A percentile compares a stretch with the other conserved stretches of the same genome.
Conservation (phyloP, 1,140 invertebrate species). For the Spodoptera frugiperda region DNA sequence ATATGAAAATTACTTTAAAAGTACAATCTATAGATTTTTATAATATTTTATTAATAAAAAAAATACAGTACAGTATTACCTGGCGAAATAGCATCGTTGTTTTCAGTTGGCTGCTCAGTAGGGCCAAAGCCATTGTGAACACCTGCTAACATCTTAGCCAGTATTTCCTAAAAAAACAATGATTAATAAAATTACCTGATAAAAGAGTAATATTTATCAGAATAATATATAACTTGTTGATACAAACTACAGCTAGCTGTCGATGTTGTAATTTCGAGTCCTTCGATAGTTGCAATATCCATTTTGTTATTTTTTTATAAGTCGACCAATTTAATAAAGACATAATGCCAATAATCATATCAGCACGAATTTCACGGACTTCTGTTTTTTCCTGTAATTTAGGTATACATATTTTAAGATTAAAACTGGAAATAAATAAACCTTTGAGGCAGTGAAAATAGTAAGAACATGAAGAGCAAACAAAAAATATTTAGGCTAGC, state of each 20-base stretch:
- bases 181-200: slow-evolving; percentile 3
- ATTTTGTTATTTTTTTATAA: slow-evolving; percentile 71
- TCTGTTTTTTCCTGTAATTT: slow-evolving; percentile 71
- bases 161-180: slow-evolving; percentile 61
- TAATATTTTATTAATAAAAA: too few relatives aligned
- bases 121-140: slow-evolving; percentile 60
- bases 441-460: background rate
- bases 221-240: background rate
- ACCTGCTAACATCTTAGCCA: slow-evolving; percentile 65
- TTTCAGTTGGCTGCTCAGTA: background rate
- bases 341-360: slow-evolving; percentile 73
- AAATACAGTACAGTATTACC: too few relatives aligned
- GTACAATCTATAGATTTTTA: too few relatives aligned
- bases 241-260: slow-evolving; percentile 78
- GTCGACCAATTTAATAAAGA: slow-evolving; percentile 69
- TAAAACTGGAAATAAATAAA: too few relatives aligned
- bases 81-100: too few relatives aligned
- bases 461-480: background rate
- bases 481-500: background rate
- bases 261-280: slow-evolving; percentile 73
- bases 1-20: too few relatives aligned
- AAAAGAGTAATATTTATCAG: background rate
- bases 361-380: slow-evolving; percentile 68
- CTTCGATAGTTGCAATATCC: slow-evolving; percentile 77
- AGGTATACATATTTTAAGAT: background rate